Evolutionary conservation across 1,140 invertebrate species (phyloP), one percentile per base, ranked within the genome.

Genomic region (Leptonema lineaticorne): DNA sequence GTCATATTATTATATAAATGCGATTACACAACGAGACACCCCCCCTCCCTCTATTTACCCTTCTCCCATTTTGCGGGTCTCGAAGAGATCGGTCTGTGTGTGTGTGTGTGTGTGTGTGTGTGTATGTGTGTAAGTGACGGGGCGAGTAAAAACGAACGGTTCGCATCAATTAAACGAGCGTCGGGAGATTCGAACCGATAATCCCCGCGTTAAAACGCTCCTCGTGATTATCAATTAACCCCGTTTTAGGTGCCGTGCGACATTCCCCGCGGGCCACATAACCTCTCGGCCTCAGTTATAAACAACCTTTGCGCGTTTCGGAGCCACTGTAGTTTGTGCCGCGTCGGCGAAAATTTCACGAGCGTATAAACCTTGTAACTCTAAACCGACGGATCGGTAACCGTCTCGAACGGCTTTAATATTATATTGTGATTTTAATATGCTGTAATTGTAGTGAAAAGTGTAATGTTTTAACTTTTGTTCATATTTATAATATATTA

Each of bases 201-300:
- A 59, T 53, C 57, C 28, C 57, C 30, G 28, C 16, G 57, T 59
- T 59, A 59, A 59, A 59, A 59, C 33, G 57, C 57, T 20, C 24
- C 28, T 59, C 57, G 28, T 59, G 57, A 59, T 59, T 59, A 59
- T 59, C 57, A 59, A 59, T 59, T 59, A 59, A 59, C 57, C 57
- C 57, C 57, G 57, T 37, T 59, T n/a, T 59, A 59, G 57, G 27
- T 33, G 30, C n/a, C 8, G 48, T 27, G 57, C 28, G 57, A 59
- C 57, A 59, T 59, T 59, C 57, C 57, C 57, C 57, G 27, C 27
- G 57, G 57, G 57, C 57, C 57, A 37, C 57, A 59, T 20, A 37
- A 59, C 27, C 57, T 33, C 57, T 22, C 28, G 18, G 9, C 30
- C n/a, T n/a, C 57, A 33, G 57, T 22, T 9, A 24, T 59, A 59